A percentile compares a stretch with the other conserved stretches of the same genome.
Evolutionary conservation across 2,113 vertebrate genomes (phyloP).

Genomic region (Oxygymnocypris stewartii): DNA sequence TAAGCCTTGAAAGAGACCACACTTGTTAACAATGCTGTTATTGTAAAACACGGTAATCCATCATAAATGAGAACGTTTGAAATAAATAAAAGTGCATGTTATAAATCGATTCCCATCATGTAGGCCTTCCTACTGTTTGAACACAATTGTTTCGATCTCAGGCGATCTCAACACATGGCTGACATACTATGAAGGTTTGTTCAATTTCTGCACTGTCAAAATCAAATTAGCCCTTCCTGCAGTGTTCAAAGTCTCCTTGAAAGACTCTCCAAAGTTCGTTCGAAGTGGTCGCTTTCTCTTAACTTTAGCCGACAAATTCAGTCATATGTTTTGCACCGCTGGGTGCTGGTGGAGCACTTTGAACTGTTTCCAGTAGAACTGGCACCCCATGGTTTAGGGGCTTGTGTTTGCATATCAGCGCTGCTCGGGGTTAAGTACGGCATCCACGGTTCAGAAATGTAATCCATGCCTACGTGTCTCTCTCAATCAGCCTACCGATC

Average conservation of each 20-base stretch:
- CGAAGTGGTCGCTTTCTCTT: constrained; percentile 17
- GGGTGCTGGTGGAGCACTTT: constrained; percentile 35
- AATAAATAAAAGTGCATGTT: constrained; percentile 9
- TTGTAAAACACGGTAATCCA: constrained; percentile 25
- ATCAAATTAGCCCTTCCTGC: constrained; percentile 40
- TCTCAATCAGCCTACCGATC: constrained; percentile 49
- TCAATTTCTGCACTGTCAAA: constrained; percentile 40
- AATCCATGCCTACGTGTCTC: constrained; percentile 53
- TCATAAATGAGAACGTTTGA: constrained; percentile 3
- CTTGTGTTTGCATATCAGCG: constrained; percentile 30
- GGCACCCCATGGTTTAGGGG: constrained; percentile 40
- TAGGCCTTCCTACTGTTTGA: constrained; percentile 39
- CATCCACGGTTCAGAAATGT: constrained; percentile 46
- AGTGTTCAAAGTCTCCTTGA: constrained; percentile 44
- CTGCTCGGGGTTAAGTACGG: constrained; percentile 50
- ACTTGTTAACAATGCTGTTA: constrained; percentile 32
- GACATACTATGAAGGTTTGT: neutral
- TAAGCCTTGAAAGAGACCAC: constrained; percentile 7
- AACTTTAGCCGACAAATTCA: constrained; percentile 47
- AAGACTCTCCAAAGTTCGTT: constrained; percentile 36
- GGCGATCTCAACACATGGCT: constrained; percentile 23
- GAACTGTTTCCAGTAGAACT: constrained; percentile 46
- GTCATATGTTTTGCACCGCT: constrained; percentile 26
- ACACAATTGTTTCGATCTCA: constrained; percentile 6
- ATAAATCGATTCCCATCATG: constrained; percentile 14